Evolutionary conservation across 2,113 vertebrate genomes (phyloP).

Genomic region (Sturnus vulgaris): DNA sequence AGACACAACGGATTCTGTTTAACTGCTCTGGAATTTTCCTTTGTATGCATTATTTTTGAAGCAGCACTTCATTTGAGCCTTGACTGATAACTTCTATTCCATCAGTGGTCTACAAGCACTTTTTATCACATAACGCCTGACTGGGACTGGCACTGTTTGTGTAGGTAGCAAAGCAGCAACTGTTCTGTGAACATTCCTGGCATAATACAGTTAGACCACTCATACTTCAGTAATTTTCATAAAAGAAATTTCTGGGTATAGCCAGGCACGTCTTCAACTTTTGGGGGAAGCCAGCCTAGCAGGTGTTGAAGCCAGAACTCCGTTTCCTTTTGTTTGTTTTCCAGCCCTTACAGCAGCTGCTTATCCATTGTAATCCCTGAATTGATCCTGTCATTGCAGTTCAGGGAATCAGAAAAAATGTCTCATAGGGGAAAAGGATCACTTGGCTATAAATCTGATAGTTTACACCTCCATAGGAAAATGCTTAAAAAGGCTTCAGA

Average conservation of each 20-base stretch:
- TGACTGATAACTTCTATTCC: background rate
- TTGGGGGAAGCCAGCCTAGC: background rate
- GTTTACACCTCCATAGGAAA: background rate
- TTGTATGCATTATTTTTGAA: background rate
- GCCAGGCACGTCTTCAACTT: background rate
- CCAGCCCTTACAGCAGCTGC: background rate
- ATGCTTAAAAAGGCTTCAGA: background rate
- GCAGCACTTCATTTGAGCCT: background rate
- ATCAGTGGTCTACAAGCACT: background rate
- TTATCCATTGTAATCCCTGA: slow-evolving; percentile 40
- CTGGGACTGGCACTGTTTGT: background rate
- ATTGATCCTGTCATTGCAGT: slow-evolving; percentile 39
- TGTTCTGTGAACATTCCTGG: slow-evolving; percentile 21
- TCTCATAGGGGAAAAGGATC: background rate
- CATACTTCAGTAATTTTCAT: slow-evolving; percentile 1
- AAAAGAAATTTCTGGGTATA: slow-evolving; percentile 27
- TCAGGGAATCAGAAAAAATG: slow-evolving; percentile 42
- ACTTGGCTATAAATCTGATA: slow-evolving; percentile 27
- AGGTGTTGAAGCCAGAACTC: background rate
- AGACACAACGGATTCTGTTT: background rate
- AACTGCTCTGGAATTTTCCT: slow-evolving; percentile 1
- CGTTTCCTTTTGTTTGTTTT: slow-evolving; percentile 29
- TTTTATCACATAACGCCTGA: background rate
- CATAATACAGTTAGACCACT: background rate
- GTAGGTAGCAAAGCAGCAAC: background rate